A percentile compares a stretch with the other conserved stretches of the same genome.
These are phyloP conservation scores for Peromyscus leucopus DNA, from an alignment of 2,113 vertebrate species.

Conservation along the genomic window DNA sequence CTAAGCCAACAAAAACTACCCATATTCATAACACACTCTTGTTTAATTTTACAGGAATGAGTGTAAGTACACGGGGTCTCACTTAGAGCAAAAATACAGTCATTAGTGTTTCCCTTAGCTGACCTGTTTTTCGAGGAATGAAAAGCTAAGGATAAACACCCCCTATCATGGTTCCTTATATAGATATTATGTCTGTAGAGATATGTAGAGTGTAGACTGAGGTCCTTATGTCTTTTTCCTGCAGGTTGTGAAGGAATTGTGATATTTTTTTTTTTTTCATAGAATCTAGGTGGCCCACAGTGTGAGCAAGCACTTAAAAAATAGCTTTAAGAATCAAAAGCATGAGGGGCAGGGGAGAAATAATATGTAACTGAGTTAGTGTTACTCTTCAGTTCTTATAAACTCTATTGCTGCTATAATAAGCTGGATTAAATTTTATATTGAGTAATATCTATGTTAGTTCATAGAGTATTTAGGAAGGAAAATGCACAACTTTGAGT, in stretches of 20 bases:
- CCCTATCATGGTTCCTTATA: slow-evolving; percentile 6
- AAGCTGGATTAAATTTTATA: background rate
- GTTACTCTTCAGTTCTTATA: background rate
- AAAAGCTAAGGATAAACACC: slow-evolving; percentile 4
- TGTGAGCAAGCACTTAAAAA: background rate
- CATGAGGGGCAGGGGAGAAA: background rate
- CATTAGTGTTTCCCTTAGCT: background rate
- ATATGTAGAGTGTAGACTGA: background rate
- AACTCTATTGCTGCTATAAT: background rate
- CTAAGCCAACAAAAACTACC: slow-evolving; percentile 22
- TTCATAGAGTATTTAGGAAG: slow-evolving; percentile 41
- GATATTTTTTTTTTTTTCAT: background rate
- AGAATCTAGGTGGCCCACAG: slow-evolving; percentile 37
- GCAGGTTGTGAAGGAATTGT: background rate
- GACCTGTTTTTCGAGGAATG: slow-evolving; percentile 48
- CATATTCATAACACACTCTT: slow-evolving; percentile 27
- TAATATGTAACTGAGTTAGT: slow-evolving; percentile 22
- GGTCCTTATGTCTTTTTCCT: slow-evolving; percentile 21
- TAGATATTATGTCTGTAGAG: background rate
- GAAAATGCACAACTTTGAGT: slow-evolving; percentile 19
- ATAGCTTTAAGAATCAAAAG: slow-evolving; percentile 23
- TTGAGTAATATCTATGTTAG: slow-evolving; percentile 37
- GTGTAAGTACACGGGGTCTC: background rate
- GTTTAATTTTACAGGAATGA: background rate
- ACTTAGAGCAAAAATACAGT: background rate